Evolutionary conservation across 2,888 invertebrate genomes (phyloP).

Genomic region (Platycnemis pennipes): DNA sequence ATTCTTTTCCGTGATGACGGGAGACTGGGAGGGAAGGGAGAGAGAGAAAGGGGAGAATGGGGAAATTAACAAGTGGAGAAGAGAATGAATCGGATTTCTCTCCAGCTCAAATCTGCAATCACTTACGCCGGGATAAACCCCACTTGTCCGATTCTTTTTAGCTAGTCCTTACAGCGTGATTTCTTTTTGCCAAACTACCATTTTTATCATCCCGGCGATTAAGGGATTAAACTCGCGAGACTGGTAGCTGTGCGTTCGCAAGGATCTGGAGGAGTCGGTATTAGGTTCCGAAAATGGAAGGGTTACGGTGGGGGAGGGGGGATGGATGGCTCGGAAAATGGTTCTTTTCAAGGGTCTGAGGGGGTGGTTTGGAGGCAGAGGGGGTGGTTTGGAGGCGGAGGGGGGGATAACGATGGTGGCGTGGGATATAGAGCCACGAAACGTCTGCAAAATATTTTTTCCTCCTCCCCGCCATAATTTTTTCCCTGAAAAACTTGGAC

Average conservation of each 20-base stretch:
- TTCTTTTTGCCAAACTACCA: not conserved
- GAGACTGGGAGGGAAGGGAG: not conserved
- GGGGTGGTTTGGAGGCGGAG: not conserved
- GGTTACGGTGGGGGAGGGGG: not conserved
- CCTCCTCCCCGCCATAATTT: not conserved
- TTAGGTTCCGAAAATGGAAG: not conserved
- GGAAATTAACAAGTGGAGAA: not conserved
- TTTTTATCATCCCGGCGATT: constrained; percentile 23
- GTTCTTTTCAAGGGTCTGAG: not conserved
- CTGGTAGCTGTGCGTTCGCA: not conserved
- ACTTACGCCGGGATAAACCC: constrained; percentile 55
- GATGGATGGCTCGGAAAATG: not conserved
- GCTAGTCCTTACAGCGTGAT: not conserved
- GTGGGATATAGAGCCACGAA: not conserved
- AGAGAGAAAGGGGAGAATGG: not conserved
- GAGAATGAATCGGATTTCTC: not conserved
- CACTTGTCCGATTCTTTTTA: constrained; percentile 34
- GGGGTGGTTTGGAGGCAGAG: not conserved
- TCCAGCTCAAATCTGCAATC: constrained; percentile 40
- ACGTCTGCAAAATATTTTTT: not conserved
- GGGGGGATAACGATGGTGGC: not conserved
- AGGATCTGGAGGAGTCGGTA: not conserved
- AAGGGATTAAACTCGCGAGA: constrained; percentile 34
- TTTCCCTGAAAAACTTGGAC: not conserved
- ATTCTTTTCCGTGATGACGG: not conserved